These are phyloP conservation scores for Mormyrus hasselquistii DNA, from an alignment of 2,797 vertebrate genomes.

Conservation along the genomic window DNA sequence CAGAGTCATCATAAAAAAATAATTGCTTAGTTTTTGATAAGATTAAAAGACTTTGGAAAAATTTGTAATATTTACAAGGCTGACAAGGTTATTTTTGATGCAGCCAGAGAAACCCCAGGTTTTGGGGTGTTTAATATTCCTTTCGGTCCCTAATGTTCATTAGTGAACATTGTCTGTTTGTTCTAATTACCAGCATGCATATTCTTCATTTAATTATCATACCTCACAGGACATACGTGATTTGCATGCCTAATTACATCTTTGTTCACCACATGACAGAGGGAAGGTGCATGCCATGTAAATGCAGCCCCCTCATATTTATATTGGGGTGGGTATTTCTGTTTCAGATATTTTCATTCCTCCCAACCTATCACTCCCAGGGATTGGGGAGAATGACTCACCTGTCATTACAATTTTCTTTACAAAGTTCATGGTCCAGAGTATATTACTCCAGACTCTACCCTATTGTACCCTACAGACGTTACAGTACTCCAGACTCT, in stretches of 20 bases:
- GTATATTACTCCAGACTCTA: not conserved
- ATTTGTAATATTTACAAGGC: not conserved
- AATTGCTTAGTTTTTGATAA: not conserved
- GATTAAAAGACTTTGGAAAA: not conserved
- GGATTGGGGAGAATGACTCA: not conserved
- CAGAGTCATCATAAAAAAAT: not conserved
- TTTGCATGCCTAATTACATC: slow-evolving; percentile 40
- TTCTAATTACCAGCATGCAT: slow-evolving; percentile 25
- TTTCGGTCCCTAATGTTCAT: slow-evolving; percentile 5
- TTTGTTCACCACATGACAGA: slow-evolving; percentile 22
- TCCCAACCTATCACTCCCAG: not conserved
- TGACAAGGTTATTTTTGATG: not conserved
- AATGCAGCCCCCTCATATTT: slow-evolving; percentile 16
- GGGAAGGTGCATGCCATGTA: slow-evolving; percentile 24
- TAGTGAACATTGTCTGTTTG: slow-evolving; percentile 20
- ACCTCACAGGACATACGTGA: slow-evolving; percentile 30
- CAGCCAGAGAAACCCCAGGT: not conserved
- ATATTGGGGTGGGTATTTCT: slow-evolving; percentile 20
- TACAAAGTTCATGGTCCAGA: not conserved
- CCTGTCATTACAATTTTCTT: not conserved
- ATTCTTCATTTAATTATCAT: slow-evolving; percentile 34
- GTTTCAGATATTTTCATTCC: slow-evolving; percentile 34
- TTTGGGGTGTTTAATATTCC: slow-evolving; percentile 22
- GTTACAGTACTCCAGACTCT: not conserved
- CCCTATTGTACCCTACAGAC: no score